Percentiles rank a stretch among this genome's conserved stretches.
phyloP scores from a whole-genome alignment of 2,797 vertebrate genomes.

The Lacerta viridis region DNA sequence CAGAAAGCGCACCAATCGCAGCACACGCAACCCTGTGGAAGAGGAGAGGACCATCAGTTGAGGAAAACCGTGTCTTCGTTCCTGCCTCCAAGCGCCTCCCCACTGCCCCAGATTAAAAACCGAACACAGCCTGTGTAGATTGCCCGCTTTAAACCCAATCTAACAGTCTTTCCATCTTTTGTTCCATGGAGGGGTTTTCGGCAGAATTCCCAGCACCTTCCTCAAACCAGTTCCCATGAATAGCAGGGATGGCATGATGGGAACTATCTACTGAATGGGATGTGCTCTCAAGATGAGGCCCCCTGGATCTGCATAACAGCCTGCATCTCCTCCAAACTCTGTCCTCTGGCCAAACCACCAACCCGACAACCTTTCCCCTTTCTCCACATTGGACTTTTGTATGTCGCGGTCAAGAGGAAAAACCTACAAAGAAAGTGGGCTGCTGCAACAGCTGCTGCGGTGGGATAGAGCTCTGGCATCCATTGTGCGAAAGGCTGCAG shows the following conservation, averaged over 20 bases:
- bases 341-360: neutral
- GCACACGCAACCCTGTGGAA: slow-evolving; percentile 27
- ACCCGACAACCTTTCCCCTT: neutral
- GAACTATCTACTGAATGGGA: neutral
- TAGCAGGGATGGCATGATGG: no score
- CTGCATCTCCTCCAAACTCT: neutral
- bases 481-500: no score
- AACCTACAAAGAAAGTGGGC: no score
- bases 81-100: neutral
- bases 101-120: neutral
- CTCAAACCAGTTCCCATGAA: neutral
- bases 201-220: neutral
- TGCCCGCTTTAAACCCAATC: neutral
- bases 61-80: no score
- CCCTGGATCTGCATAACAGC: no score
- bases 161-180: neutral
- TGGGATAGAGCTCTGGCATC: neutral
- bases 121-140: no score
- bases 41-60: neutral
- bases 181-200: neutral
- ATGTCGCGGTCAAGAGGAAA: neutral
- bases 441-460: neutral
- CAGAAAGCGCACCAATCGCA: neutral
- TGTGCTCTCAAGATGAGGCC: no score
- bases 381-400: neutral